Evolutionary conservation across 2,888 invertebrate genomes (phyloP).

Genomic region (Rhaphigaster nebulosa): DNA sequence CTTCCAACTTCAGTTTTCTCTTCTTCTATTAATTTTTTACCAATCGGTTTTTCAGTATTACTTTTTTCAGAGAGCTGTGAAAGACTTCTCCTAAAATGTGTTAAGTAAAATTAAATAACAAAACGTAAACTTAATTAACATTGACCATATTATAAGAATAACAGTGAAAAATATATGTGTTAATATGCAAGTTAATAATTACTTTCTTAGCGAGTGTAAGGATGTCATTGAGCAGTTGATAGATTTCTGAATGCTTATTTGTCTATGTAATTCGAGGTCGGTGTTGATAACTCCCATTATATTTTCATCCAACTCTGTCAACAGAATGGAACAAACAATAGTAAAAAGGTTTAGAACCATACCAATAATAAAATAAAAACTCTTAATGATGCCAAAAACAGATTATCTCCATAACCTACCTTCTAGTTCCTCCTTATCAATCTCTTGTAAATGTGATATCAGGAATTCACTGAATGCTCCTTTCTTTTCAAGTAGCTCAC

Average conservation of each 20-base stretch:
- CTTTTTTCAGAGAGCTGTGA: background rate
- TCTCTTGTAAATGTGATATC: constrained; percentile 61
- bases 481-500: constrained; percentile 71
- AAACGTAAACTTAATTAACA: background rate
- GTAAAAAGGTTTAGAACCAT: too few species aligned
- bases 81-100: background rate
- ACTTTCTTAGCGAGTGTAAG: constrained; percentile 51
- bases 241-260: constrained; percentile 57
- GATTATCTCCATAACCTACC: constrained; percentile 26
- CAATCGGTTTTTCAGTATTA: constrained; percentile 66
- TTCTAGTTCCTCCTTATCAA: constrained; percentile 57
- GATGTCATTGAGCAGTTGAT: constrained; percentile 50
- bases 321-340: background rate
- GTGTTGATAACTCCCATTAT: constrained; percentile 34
- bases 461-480: constrained; percentile 68
- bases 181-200: background rate
- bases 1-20: constrained; percentile 94
- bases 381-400: background rate
- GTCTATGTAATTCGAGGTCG: constrained; percentile 27
- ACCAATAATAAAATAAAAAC: background rate
- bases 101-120: background rate
- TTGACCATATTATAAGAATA: background rate
- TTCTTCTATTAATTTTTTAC: constrained; percentile 87
- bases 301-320: constrained; percentile 15
- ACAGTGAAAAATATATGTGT: background rate